Conservation (phyloP, 2,888 invertebrate species). For the Nomada ruficornis region DNA sequence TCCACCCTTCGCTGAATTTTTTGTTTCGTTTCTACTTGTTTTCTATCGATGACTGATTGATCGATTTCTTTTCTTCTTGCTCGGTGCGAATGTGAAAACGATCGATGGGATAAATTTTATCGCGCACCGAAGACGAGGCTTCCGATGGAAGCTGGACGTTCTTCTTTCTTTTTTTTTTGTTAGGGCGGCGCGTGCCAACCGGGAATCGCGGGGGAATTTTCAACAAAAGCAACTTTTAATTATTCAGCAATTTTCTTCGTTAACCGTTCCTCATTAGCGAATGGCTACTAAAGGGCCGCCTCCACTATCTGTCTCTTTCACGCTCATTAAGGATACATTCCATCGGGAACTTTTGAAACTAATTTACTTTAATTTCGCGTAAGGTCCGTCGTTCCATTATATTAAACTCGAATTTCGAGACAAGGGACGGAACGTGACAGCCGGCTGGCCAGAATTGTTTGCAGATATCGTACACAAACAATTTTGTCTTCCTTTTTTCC, state of each 20-base stretch:
- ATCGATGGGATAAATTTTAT: neutral
- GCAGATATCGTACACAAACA: neutral
- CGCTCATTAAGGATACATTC: conserved; percentile 65
- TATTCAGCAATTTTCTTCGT: conserved; percentile 63
- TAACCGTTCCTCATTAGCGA: conserved; percentile 66
- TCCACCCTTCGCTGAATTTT: neutral
- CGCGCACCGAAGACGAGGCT: neutral
- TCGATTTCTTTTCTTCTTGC: neutral
- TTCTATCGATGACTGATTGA: neutral
- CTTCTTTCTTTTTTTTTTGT: neutral
- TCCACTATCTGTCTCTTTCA: neutral
- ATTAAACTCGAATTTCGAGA: conserved; percentile 50
- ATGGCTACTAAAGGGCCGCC: conserved; percentile 56
- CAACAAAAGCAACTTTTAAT: conserved; percentile 62
- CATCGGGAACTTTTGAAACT: conserved; percentile 64
- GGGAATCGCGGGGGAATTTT: conserved; percentile 39
- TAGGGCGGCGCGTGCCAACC: conserved; percentile 12
- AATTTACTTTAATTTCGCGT: conserved; percentile 62
- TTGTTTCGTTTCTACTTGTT: neutral
- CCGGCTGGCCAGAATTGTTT: neutral
- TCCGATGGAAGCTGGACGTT: neutral
- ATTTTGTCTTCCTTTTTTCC: neutral
- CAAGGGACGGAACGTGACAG: conserved; percentile 7
- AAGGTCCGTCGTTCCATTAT: conserved; percentile 24
- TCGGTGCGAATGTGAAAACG: neutral